Base-by-base conservation (phyloP, 2,113 vertebrate genomes). In the Toxotes jaculatrix region DNA sequence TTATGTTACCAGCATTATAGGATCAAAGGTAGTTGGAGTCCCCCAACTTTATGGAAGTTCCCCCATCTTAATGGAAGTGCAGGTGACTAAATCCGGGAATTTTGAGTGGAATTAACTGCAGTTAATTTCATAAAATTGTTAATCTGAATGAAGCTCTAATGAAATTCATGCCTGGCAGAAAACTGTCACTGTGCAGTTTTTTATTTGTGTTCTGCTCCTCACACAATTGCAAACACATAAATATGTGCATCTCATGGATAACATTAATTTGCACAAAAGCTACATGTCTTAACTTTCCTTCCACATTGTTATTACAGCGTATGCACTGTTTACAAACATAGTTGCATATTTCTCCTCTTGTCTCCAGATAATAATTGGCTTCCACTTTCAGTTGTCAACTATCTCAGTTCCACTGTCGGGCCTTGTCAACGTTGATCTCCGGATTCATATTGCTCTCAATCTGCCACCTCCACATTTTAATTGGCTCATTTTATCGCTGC, bases 401-500 rank as follows among this genome's bases (percentile, higher is more conserved):
- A 27, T 32, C 49, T 87, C 71, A 0, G 23, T 73, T 85, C 72
- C 40, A 32, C 78, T 79, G 82, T 83, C 89, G 78, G 73, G 36
- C 56, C 61, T 64, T 11, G 74, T 85, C 87, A 86, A 51, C 53
- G 68, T 84, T 64, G 59, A 90, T 87, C 80, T 85, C 75, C 72
- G 43, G 59, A 7, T 69, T 47, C 65, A 68, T 87, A 76, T 87
- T 83, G 51, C 60, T 83, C 73, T 87, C 63, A 66, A 82, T 90
- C 71, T 84, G 65, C 82, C 88, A 82, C 74, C 65, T 66, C 79
- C 7, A 0, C 7, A 7, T 82, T 89, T 88, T 93, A 90, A 92
- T 90, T 87, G 91, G 81, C 80, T 74, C 40, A 45, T 85, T 86
- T 82, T 57, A 83, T 84, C 38, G 66, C 72, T 38, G 76, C 59